Conservation (phyloP, 2,888 invertebrate genomes). For the Cecidostiba fungosa region DNA sequence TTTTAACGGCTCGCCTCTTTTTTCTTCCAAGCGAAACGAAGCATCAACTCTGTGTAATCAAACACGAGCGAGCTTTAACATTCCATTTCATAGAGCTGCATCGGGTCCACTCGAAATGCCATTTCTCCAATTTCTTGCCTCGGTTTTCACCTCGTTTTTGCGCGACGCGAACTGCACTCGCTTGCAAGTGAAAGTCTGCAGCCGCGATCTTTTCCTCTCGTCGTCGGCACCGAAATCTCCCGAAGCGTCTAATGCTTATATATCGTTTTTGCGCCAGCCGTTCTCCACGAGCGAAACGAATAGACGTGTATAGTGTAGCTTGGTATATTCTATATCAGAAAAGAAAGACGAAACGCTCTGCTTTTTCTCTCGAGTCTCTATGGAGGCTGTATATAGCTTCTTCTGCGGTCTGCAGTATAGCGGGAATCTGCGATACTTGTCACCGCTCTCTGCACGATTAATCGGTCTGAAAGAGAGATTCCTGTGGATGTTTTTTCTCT, state of each 20-base stretch:
- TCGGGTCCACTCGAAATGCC: neutral
- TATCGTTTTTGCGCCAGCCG: conserved; percentile 5
- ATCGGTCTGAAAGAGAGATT: neutral
- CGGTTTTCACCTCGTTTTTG: conserved; percentile 36
- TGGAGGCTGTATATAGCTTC: neutral
- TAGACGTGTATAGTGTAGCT: neutral
- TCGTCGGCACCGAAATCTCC: conserved; percentile 31
- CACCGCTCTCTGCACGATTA: neutral
- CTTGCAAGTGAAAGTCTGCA: conserved; percentile 46
- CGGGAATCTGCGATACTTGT: neutral
- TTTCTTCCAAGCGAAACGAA: too few relatives aligned
- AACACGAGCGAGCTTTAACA: too few relatives aligned
- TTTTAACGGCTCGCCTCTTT: conserved; percentile 12
- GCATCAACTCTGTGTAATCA: neutral
- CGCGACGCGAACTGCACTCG: neutral
- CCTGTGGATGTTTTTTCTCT: too few relatives aligned
- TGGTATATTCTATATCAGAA: neutral
- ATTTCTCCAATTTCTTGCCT: neutral
- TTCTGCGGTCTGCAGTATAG: neutral
- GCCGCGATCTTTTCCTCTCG: conserved; percentile 15
- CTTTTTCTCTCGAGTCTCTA: too few relatives aligned
- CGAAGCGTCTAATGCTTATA: neutral
- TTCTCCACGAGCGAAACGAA: neutral
- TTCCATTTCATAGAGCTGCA: neutral
- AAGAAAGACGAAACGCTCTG: conserved; percentile 9